Evolutionary conservation across 1,140 invertebrate species (phyloP).

Genomic region (Nautilus pompilius): DNA sequence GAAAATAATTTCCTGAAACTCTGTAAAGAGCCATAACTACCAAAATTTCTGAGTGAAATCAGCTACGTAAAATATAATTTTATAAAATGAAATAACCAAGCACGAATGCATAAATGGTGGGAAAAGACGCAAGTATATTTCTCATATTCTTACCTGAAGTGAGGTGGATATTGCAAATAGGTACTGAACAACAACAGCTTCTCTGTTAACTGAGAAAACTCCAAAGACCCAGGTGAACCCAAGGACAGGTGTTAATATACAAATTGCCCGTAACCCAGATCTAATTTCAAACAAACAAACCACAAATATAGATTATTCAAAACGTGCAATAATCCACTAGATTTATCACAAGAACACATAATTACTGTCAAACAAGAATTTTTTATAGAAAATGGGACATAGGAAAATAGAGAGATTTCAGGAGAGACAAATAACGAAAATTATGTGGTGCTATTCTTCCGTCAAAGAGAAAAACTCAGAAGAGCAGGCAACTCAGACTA

Average conservation of each 20-base stretch:
- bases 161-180: slow-evolving; percentile 39
- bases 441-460: not conserved
- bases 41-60: no score
- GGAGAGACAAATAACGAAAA: not conserved
- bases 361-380: not conserved
- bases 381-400: no score
- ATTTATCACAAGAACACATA: not conserved
- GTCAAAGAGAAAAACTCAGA: no score
- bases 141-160: slow-evolving; percentile 28
- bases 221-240: slow-evolving; percentile 42
- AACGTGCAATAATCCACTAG: slow-evolving; percentile 8
- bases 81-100: no score
- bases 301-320: not conserved
- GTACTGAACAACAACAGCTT: slow-evolving; percentile 36
- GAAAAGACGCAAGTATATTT: no score
- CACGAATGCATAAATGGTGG: no score
- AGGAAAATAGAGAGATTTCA: not conserved
- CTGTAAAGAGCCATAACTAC: no score
- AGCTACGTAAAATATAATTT: no score
- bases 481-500: no score
- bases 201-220: slow-evolving; percentile 34
- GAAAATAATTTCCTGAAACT: not conserved
- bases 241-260: slow-evolving; percentile 30
- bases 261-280: slow-evolving; percentile 21
- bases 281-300: slow-evolving; percentile 12